phyloP scores from a whole-genome alignment of 2,113 vertebrate species.

The Cynopterus brachyotis region DNA sequence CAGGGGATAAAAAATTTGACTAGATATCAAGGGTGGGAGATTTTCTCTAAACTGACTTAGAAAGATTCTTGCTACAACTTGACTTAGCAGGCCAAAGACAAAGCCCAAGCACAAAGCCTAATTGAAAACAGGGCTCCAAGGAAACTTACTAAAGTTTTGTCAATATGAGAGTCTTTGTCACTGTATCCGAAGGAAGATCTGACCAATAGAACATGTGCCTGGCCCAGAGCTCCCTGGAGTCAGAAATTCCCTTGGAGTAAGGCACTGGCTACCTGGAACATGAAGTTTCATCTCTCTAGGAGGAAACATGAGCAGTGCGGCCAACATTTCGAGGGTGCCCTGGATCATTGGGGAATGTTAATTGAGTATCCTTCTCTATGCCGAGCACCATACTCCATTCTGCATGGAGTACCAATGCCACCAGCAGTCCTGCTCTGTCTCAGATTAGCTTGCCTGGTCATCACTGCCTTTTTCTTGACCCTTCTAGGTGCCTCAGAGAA shows the following conservation, averaged over 20 bases:
- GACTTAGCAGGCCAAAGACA: not conserved
- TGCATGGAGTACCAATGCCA: not conserved
- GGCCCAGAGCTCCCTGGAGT: not conserved
- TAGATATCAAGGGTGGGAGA: not conserved
- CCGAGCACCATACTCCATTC: not conserved
- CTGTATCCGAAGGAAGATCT: not conserved
- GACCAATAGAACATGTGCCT: not conserved
- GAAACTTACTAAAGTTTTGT: not conserved
- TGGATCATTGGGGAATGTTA: not conserved
- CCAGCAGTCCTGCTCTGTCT: not conserved
- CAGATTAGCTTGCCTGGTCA: not conserved
- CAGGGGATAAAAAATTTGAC: not conserved
- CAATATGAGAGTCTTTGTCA: not conserved
- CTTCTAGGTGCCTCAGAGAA: not conserved
- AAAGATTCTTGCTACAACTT: not conserved
- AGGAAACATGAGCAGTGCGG: not conserved
- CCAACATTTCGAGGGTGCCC: not conserved
- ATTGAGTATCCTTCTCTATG: not conserved
- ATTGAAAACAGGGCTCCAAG: not conserved
- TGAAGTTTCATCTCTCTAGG: not conserved
- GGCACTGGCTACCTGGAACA: not conserved
- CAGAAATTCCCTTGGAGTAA: not conserved
- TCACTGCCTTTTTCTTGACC: not conserved
- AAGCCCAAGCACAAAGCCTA: not conserved
- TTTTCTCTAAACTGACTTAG: not conserved